phyloP scores from a whole-genome alignment of 2,113 vertebrate genomes.

The Amia ocellicauda region DNA sequence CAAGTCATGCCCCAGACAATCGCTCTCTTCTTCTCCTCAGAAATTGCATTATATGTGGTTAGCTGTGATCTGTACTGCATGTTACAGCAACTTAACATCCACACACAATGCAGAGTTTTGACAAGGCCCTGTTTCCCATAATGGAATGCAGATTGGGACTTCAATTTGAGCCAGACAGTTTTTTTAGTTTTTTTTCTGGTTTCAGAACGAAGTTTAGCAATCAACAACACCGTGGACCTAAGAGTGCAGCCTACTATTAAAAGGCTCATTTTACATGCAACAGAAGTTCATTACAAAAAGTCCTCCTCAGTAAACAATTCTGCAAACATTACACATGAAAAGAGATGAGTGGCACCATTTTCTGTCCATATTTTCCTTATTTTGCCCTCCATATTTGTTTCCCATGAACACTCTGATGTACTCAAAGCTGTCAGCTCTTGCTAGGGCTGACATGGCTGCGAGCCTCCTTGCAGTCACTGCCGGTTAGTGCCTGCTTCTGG shows the following conservation, averaged over 20 bases:
- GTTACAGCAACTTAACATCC: not conserved
- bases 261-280: too few relatives aligned
- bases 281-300: not conserved
- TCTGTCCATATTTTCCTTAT: not conserved
- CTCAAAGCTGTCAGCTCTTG: not conserved
- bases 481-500: conserved; percentile 12
- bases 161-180: not conserved
- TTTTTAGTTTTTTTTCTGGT: too few relatives aligned
- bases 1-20: conserved; percentile 3
- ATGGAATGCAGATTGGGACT: not conserved
- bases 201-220: too few relatives aligned
- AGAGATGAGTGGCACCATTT: not conserved
- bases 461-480: conserved; percentile 8
- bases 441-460: not conserved
- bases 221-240: too few relatives aligned
- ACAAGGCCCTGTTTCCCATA: not conserved
- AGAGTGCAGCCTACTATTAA: too few relatives aligned
- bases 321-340: not conserved
- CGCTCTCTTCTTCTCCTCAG: not conserved
- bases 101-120: not conserved
- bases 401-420: not conserved
- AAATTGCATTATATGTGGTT: conserved; percentile 7
- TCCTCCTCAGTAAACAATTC: not conserved
- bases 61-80: not conserved
- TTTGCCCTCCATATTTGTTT: not conserved